phyloP scores from a whole-genome alignment of 2,113 vertebrate species.

The Tapirus terrestris region DNA sequence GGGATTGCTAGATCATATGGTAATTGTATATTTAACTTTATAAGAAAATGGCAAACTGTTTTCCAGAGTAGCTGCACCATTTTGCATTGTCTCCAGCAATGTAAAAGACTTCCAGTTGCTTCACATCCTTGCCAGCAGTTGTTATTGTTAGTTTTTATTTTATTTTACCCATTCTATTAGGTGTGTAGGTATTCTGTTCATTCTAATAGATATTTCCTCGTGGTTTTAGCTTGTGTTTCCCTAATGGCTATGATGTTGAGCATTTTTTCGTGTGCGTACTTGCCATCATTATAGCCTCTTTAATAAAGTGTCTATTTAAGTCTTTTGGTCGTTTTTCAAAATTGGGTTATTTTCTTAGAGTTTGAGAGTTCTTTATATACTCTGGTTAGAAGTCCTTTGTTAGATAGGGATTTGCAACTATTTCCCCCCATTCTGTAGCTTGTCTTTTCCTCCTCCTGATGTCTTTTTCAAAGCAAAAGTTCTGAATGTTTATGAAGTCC shows the following conservation, averaged over 20 bases:
- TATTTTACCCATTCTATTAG: background rate
- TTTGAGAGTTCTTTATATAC: background rate
- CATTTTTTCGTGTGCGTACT: background rate
- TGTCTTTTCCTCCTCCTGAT: background rate
- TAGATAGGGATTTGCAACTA: background rate
- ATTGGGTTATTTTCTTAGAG: background rate
- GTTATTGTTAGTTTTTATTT: background rate
- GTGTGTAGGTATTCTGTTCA: background rate
- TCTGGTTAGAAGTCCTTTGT: background rate
- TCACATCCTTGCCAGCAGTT: background rate
- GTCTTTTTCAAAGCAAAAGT: constrained; percentile 26
- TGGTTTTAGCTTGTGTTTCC: constrained; percentile 16
- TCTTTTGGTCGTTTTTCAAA: background rate
- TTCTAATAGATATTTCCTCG: background rate
- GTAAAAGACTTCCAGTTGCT: background rate
- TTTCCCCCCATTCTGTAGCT: background rate
- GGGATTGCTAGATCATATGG: background rate
- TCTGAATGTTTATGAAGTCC: background rate
- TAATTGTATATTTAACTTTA: background rate
- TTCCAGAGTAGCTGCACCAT: background rate
- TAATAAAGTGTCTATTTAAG: background rate
- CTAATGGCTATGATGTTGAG: background rate
- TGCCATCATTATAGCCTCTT: background rate
- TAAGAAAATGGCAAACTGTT: background rate
- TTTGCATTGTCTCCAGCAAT: background rate